Conservation (phyloP, 2,113 vertebrate genomes). For the Collichthys lucidus region DNA sequence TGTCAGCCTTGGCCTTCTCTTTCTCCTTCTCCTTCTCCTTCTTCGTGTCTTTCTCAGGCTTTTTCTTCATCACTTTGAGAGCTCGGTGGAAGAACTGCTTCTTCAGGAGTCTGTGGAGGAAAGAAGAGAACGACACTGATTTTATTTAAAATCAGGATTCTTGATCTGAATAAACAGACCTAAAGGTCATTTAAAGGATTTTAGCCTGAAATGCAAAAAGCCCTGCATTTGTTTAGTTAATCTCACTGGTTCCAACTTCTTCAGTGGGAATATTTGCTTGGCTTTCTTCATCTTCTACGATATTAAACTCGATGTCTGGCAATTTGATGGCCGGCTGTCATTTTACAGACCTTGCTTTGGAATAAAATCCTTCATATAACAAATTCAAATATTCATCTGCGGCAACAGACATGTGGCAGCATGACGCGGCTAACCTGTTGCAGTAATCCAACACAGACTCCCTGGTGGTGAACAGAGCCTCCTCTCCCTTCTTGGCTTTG, state of each 20-base stretch:
- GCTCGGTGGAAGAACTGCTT: conserved; percentile 98
- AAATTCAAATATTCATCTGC: not conserved
- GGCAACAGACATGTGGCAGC: not conserved
- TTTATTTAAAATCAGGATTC: not conserved
- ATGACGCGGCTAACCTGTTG: conserved; percentile 87
- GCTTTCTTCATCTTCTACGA: not conserved
- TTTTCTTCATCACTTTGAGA: conserved; percentile 99
- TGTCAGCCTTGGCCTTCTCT: conserved; percentile 88
- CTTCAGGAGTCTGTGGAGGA: conserved; percentile 90
- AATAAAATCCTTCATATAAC: not conserved
- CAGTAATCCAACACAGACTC: conserved; percentile 97
- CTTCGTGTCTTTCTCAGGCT: conserved; percentile 93
- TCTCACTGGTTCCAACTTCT: not conserved
- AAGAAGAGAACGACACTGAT: not conserved
- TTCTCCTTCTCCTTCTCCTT: conserved; percentile 90
- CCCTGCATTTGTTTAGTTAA: not conserved
- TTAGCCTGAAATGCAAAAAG: not conserved
- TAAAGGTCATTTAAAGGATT: not conserved
- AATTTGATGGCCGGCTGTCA: not conserved
- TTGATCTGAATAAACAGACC: not conserved
- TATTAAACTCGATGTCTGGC: not conserved
- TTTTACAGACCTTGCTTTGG: not conserved
- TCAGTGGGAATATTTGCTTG: not conserved
- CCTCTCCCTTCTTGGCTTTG: conserved; percentile 96
- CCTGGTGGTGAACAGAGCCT: conserved; percentile 94